Base-by-base conservation (phyloP, 2,888 invertebrate genomes). In the Icerya purchasi region DNA sequence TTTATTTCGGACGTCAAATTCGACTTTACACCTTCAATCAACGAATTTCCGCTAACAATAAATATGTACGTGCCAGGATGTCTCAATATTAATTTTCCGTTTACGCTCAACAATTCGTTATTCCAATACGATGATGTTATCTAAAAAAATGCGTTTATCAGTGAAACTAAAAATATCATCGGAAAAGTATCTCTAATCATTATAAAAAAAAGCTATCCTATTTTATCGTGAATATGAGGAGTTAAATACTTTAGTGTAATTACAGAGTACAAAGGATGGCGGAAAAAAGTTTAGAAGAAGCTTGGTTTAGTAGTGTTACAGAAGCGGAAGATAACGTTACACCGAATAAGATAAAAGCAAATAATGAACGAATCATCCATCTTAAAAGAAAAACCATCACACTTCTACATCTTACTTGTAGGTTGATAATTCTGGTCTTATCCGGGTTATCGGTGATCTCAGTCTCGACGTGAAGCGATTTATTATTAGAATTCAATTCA, bases 401-500 rank as follows among this genome's bases (percentile, higher is more conserved):
- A n/a, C n/a, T n/a, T n/a, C n/a, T n/a, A n/a, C n/a, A n/a, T n/a
- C n/a, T n/a, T n/a, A n/a, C 60, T 22, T 36, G 24, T 14, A 60
- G 24, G 53, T 50, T 56, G 1, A 60, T 53, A 2, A 60, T 22
- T n/a, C 60, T 55, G 3, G 56, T 25, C 3, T 53, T 49, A 49
- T 60, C 36, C 14, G 22, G 36, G 2, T 25, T 25, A 51, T 60
- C 56, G 1, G 53, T 56, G 8, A 60, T 53, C 57, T 64, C 58
- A 22, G 65, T 62, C 22, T 63, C 56, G 8, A 65, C 49, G n/a
- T 54, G 58, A 8, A 65, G 58, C 23, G 53, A 53, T 21, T 64
- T 59, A 2, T 63, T 61, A 49, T 64, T 62, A n/a, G 62, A 61
- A 24, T 62, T 25, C 19, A 66, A 61, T 8, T 61, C 25, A 53